phyloP scores from a whole-genome alignment of 92 coral and sea anemone species.

The Siderastrea radians region DNA sequence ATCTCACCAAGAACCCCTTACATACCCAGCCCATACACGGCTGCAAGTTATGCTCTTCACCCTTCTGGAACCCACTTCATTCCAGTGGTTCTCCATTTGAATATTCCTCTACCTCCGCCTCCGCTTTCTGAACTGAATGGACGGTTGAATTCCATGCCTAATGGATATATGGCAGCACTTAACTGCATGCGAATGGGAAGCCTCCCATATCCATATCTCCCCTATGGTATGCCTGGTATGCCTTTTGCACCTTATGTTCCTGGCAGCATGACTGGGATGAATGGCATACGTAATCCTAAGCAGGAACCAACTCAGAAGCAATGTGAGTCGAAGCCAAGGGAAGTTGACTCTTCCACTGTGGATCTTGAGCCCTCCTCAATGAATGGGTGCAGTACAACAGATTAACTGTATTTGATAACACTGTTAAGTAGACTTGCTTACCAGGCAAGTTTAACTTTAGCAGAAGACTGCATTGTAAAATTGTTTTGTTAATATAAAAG shows the following conservation, averaged over 20 bases:
- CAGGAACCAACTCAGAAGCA: constrained; percentile 37
- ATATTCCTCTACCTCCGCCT: constrained; percentile 42
- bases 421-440: not conserved
- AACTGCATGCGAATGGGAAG: constrained; percentile 35
- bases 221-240: constrained; percentile 23
- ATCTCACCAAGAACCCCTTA: constrained; percentile 65
- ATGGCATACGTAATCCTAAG: constrained; percentile 9
- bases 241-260: constrained; percentile 5
- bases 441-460: too few relatives aligned
- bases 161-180: constrained; percentile 23
- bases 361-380: not conserved
- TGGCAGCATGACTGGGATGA: constrained; percentile 18
- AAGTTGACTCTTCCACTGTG: constrained; percentile 1
- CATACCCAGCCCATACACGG: constrained; percentile 65
- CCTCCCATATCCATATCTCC: constrained; percentile 23
- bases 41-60: constrained; percentile 85
- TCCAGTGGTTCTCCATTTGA: constrained; percentile 86
- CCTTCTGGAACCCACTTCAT: constrained; percentile 92
- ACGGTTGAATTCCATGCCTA: constrained; percentile 19
- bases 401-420: not conserved
- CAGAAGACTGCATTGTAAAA: too few relatives aligned
- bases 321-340: constrained; percentile 12
- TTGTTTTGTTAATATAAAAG: too few relatives aligned
- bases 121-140: constrained; percentile 37
- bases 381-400: constrained; percentile 11